These are phyloP conservation scores for Lethocerus indicus DNA, from an alignment of 1,140 invertebrate genomes.

Conservation along the genomic window DNA sequence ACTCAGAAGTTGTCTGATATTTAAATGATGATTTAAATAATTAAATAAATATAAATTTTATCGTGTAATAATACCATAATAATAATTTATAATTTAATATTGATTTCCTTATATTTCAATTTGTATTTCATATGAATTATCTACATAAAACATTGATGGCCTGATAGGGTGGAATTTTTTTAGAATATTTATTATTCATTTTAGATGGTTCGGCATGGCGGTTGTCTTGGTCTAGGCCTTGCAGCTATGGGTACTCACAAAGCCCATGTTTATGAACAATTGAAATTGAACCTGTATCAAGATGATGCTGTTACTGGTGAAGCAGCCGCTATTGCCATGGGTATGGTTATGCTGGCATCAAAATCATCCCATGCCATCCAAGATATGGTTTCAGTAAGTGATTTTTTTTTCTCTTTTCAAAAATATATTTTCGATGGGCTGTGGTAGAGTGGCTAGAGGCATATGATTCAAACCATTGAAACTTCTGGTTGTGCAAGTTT, in stretches of 20 bases:
- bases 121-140: too few species aligned
- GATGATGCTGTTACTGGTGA: conserved; percentile 98
- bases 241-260: conserved; percentile 95
- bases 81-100: too few species aligned
- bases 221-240: conserved; percentile 88
- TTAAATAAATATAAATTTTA: too few species aligned
- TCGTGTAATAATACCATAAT: too few species aligned
- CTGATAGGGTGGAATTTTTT: not conserved
- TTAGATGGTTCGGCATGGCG: conserved; percentile 85
- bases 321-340: conserved; percentile 95
- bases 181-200: conserved; percentile 11
- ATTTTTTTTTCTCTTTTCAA: too few species aligned
- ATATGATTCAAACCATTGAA: too few species aligned
- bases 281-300: conserved; percentile 94
- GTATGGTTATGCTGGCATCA: conserved; percentile 95
- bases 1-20: not conserved
- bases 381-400: conserved; percentile 77
- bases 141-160: too few species aligned
- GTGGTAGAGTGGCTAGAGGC: too few species aligned
- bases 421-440: too few species aligned
- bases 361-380: conserved; percentile 74
- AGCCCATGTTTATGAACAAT: conserved; percentile 84
- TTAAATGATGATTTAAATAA: too few species aligned
- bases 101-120: too few species aligned
- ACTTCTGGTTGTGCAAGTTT: too few species aligned